A percentile compares a stretch with the other conserved stretches of the same genome.
Evolutionary conservation across 2,888 invertebrate species (phyloP).

Genomic region (Cephonodes hylas): DNA sequence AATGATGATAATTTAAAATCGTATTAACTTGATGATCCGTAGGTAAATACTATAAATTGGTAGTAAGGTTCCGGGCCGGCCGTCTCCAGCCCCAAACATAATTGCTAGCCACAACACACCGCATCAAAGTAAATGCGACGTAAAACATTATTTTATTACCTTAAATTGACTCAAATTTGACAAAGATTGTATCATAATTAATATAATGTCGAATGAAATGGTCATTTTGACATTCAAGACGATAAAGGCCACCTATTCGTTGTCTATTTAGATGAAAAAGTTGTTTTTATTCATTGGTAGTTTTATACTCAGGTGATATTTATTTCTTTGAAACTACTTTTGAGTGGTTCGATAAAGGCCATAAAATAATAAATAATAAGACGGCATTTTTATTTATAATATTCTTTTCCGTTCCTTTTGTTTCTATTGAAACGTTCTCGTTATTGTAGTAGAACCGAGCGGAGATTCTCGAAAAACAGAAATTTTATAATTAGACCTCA

Average conservation of each 20-base stretch:
- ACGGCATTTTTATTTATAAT: too few species aligned
- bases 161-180: slow-evolving; percentile 77
- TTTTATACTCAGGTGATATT: neutral
- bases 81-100: slow-evolving; percentile 42
- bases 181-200: slow-evolving; percentile 71
- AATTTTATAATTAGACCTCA: too few species aligned
- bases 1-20: slow-evolving; percentile 47
- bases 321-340: too few species aligned
- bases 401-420: too few species aligned
- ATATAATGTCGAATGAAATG: slow-evolving; percentile 56
- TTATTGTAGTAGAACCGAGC: too few species aligned
- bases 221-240: slow-evolving; percentile 26
- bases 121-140: slow-evolving; percentile 77
- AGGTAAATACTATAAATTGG: slow-evolving; percentile 14
- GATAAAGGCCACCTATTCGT: neutral
- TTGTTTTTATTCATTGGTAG: neutral
- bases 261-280: neutral
- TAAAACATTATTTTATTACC: slow-evolving; percentile 79
- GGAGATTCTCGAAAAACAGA: too few species aligned
- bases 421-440: too few species aligned
- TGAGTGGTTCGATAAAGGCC: too few species aligned
- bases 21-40: slow-evolving; percentile 32
- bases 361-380: too few species aligned
- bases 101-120: slow-evolving; percentile 63
- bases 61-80: neutral